These are phyloP conservation scores for Erpornis zantholeuca DNA, from an alignment of 2,113 vertebrate genomes.

Conservation along the genomic window DNA sequence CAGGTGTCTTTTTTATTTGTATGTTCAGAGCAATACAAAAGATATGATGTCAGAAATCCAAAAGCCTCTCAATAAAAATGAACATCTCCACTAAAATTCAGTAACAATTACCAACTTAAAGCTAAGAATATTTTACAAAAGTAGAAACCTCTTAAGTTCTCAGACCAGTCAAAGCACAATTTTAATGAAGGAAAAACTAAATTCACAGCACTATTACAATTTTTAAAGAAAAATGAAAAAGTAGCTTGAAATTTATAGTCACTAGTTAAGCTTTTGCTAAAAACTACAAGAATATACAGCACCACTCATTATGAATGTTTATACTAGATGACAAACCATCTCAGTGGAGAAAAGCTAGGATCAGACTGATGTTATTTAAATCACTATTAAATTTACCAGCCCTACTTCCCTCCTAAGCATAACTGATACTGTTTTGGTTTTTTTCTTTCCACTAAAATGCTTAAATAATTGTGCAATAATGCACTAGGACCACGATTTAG, in stretches of 20 bases:
- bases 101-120: neutral
- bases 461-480: neutral
- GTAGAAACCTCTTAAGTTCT: neutral
- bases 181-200: neutral
- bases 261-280: neutral
- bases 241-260: neutral
- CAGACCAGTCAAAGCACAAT: neutral
- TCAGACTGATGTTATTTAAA: neutral
- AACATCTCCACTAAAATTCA: neutral
- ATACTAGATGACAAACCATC: neutral
- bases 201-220: neutral
- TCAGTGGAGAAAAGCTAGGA: neutral
- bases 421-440: neutral
- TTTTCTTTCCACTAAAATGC: neutral
- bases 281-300: neutral
- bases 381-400: neutral
- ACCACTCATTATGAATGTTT: neutral
- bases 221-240: neutral
- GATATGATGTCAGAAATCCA: neutral
- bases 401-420: neutral
- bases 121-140: neutral
- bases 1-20: neutral
- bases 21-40: neutral
- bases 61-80: neutral
- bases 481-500: neutral